Percentiles rank a stretch among this genome's conserved stretches.
phyloP scores from a whole-genome alignment of 2,797 vertebrate species.

The Oreonectes daqikongensis region DNA sequence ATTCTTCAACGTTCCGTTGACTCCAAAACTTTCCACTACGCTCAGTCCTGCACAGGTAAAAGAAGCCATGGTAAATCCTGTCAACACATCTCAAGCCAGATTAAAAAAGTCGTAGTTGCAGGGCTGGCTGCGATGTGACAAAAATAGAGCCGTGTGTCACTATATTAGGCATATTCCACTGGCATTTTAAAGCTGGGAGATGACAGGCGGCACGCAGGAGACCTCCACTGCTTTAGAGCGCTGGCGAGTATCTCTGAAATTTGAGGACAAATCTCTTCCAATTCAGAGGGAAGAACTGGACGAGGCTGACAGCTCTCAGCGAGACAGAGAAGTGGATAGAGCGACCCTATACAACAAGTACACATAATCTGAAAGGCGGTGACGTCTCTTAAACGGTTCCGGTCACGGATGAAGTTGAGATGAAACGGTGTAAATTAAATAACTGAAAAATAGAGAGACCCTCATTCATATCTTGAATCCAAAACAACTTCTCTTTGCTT shows the following conservation, averaged over 20 bases:
- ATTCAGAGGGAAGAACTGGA: not conserved
- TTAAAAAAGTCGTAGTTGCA: not conserved
- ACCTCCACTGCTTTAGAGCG: not conserved
- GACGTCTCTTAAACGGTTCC: not conserved
- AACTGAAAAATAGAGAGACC: not conserved
- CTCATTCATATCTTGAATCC: conserved; percentile 21
- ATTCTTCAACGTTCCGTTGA: not conserved
- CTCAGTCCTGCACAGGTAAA: not conserved
- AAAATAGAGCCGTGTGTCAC: not conserved
- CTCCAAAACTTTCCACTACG: not conserved
- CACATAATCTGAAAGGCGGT: not conserved
- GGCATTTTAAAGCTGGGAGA: conserved; percentile 4
- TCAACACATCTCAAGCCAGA: not conserved
- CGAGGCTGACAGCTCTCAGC: conserved; percentile 4
- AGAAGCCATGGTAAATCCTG: not conserved
- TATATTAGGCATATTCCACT: conserved; percentile 18
- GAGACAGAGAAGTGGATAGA: not conserved
- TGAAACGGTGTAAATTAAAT: not conserved
- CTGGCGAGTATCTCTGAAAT: conserved; percentile 21
- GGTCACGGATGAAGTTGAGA: not conserved
- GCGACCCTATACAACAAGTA: not conserved
- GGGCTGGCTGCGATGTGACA: not conserved
- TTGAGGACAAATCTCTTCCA: not conserved
- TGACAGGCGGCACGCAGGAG: not conserved
- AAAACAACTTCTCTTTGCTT: conserved; percentile 27